Evolutionary conservation across 2,113 vertebrate species (phyloP), one percentile per base, ranked within the genome.

Genomic region (Spea bombifrons): DNA sequence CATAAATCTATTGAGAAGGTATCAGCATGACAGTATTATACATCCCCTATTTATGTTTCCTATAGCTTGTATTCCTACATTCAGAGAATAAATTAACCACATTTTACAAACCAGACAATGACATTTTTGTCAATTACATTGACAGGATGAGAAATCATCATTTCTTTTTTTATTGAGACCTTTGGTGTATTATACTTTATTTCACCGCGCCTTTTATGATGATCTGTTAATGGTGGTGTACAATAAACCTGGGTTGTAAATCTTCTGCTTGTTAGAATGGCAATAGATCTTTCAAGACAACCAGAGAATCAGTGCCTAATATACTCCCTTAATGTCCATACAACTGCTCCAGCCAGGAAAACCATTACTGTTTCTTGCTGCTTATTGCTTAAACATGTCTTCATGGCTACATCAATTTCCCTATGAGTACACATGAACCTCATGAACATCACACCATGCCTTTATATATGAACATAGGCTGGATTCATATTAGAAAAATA

Each of bases 161-260:
- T 3, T 7, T 68, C 4, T 30, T 30, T 53, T 53, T 68, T 47
- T 68, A 48, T 68, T 47, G 66, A 68, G 48, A 15, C n/a, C 44
- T n/a, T 7, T 12, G 30, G 6, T 6, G 5, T 47, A 8, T 13
- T 67, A 8, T 30, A 66, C 64, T 8, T 44, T 30, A 67, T 6
- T 47, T 67, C 44, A 67, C 66, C 46, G 15, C 47, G 9, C 12
- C 44, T 67, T 67, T 67, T 67, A 67, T 64, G 61, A 64, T 64
- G 61, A 64, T 17, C 61, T 64, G 61, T 64, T 64, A 64, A 64
- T 64, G 61, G 7, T 17, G n/a, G 61, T 64, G 5, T 64, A 64
- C 61, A 64, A 64, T 64, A 64, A 64, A 64, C 61, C 61, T 30
- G 8, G 17, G 17, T 9, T 7, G n/a, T 64, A 30, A 64, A 64